phyloP scores from a whole-genome alignment of 2,797 vertebrate species.

The Peromyscus nudipes region DNA sequence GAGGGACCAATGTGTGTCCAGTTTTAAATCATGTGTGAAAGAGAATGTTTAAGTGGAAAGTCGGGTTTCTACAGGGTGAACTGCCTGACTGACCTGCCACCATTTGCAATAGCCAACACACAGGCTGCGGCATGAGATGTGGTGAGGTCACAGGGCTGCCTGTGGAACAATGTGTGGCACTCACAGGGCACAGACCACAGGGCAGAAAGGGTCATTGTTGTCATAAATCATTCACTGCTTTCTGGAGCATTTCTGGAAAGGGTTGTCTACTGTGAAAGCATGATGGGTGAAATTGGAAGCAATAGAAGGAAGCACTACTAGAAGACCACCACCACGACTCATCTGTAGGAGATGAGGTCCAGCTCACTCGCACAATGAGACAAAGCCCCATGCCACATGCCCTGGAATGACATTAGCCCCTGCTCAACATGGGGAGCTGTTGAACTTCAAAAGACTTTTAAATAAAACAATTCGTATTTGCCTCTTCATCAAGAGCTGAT shows the following conservation, averaged over 20 bases:
- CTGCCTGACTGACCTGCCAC: neutral
- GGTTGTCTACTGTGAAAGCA: neutral
- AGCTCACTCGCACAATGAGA: neutral
- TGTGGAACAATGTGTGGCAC: neutral
- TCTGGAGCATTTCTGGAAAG: neutral
- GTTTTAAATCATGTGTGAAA: neutral
- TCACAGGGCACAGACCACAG: neutral
- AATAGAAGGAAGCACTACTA: neutral
- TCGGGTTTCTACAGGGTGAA: neutral
- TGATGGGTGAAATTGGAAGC: neutral
- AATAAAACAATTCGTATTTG: neutral
- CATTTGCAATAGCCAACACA: neutral
- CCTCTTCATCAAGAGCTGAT: neutral
- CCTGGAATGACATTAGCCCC: neutral
- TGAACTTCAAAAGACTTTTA: neutral
- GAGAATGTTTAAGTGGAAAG: neutral
- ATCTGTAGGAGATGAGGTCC: neutral
- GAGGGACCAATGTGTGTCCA: neutral
- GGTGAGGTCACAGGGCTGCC: neutral
- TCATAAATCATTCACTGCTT: neutral
- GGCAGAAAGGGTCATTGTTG: too few relatives aligned
- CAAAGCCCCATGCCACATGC: neutral
- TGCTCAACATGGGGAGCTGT: neutral
- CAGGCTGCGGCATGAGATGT: fast-evolving
- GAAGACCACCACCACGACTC: neutral